These are phyloP conservation scores for Psittacula derbiana DNA, from an alignment of 2,797 vertebrate species.

Conservation along the genomic window DNA sequence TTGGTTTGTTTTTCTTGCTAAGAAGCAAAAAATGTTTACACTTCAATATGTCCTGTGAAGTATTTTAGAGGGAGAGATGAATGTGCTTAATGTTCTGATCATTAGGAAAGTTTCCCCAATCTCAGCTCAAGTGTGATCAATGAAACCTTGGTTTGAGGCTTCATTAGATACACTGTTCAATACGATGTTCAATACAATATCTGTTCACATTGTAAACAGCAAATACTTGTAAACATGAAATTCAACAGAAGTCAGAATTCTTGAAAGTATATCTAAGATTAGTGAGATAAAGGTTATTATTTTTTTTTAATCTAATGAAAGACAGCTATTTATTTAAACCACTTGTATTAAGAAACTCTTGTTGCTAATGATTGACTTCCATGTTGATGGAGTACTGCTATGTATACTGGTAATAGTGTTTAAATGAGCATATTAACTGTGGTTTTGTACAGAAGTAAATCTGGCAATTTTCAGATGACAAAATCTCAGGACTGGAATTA, in stretches of 20 bases:
- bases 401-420: not conserved
- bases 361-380: not conserved
- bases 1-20: not conserved
- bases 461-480: not conserved
- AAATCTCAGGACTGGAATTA: not conserved
- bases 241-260: not conserved
- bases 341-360: not conserved
- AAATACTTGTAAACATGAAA: not conserved
- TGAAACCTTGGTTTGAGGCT: not conserved
- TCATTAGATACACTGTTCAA: not conserved
- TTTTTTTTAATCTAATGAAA: not conserved
- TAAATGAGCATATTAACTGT: not conserved
- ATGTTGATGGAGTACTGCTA: not conserved
- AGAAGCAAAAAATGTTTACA: not conserved
- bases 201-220: not conserved
- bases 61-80: not conserved
- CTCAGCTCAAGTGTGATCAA: not conserved
- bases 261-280: not conserved
- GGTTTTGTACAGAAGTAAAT: not conserved
- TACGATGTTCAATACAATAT: not conserved
- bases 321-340: not conserved
- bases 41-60: not conserved
- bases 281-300: not conserved
- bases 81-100: conserved; percentile 6
- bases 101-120: not conserved